phyloP scores from a whole-genome alignment of 2,888 invertebrate genomes.

The Perdita meconis region DNA sequence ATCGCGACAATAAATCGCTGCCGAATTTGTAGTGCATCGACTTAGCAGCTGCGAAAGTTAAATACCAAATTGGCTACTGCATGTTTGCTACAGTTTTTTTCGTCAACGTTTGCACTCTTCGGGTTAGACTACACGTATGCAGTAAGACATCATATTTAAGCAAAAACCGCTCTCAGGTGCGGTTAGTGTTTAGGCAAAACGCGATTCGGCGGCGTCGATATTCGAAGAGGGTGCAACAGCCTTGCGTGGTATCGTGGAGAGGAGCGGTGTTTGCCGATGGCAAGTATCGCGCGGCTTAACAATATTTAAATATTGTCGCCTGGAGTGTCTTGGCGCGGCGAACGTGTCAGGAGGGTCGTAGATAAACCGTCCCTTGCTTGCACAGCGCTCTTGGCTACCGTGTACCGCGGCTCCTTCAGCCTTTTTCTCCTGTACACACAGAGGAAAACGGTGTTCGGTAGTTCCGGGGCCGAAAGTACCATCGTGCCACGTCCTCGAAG shows the following conservation, averaged over 20 bases:
- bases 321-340: conserved; percentile 63
- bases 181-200: neutral
- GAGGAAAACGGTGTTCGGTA: conserved; percentile 36
- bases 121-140: neutral
- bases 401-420: conserved; percentile 56
- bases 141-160: neutral
- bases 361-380: conserved; percentile 79
- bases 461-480: conserved; percentile 31
- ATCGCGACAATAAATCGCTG: neutral
- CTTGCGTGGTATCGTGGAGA: conserved; percentile 14
- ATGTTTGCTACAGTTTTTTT: neutral
- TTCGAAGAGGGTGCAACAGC: conserved; percentile 13
- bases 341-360: conserved; percentile 68
- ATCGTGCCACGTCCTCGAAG: conserved; percentile 32
- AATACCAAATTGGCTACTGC: too few relatives aligned
- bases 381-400: conserved; percentile 73
- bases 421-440: conserved; percentile 51
- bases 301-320: conserved; percentile 81
- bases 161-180: neutral
- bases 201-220: conserved; percentile 19
- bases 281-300: conserved; percentile 77
- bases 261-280: conserved; percentile 72
- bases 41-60: neutral
- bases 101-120: neutral
- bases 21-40: neutral